phyloP scores from a whole-genome alignment of 2,888 invertebrate species.

The Quadroppia sp. region DNA sequence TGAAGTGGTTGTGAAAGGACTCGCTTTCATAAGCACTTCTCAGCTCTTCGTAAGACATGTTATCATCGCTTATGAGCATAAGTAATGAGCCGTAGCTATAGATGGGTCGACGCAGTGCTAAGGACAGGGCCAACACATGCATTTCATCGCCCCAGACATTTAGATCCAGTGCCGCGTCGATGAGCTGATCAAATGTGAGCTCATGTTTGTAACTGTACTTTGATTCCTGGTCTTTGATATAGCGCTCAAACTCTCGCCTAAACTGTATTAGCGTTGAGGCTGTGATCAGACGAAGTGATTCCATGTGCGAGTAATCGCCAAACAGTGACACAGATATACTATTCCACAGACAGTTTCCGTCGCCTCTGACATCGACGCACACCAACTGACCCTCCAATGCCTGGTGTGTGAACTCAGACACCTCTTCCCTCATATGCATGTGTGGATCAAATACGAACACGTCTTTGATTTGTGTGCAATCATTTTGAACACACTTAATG shows the following conservation, averaged over 20 bases:
- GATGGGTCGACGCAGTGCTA: neutral
- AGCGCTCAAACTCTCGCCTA: neutral
- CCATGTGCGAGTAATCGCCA: slow-evolving; percentile 8
- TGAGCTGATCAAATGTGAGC: neutral
- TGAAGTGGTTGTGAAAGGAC: neutral
- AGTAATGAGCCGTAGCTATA: slow-evolving; percentile 5
- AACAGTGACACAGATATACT: neutral
- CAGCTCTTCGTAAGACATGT: neutral
- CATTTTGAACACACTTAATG: neutral
- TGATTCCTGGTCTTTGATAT: neutral
- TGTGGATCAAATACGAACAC: neutral
- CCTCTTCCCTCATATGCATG: no score
- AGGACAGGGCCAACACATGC: neutral
- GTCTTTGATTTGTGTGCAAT: neutral
- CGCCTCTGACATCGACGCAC: neutral
- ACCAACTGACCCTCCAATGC: neutral
- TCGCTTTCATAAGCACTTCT: neutral
- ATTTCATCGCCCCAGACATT: neutral
- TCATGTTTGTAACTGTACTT: neutral
- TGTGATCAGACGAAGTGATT: slow-evolving; percentile 7
- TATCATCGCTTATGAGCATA: neutral
- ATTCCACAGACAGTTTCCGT: slow-evolving; percentile 20
- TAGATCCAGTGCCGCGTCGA: neutral
- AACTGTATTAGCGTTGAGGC: neutral
- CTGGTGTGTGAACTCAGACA: neutral